Evolutionary conservation across 1,140 invertebrate genomes (phyloP), one percentile per base, ranked within the genome.

Genomic region (Trachymyrmex septentrionalis): DNA sequence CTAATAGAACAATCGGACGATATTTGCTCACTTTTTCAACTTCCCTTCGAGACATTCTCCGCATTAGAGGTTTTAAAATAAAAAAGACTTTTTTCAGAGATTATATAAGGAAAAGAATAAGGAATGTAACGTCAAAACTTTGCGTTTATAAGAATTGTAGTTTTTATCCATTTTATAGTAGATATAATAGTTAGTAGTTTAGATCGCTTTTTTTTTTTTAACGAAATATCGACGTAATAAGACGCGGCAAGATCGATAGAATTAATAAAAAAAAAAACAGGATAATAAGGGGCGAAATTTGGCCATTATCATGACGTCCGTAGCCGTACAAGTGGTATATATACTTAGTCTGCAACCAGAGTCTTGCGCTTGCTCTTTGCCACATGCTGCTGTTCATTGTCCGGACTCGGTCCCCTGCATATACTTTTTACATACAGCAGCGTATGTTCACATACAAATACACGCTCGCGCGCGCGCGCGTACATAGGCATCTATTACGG

Each of bases 291-390:
- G 34, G 3, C 71, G 21, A 57, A 44, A 61, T 69, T 34, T 55
- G 24, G 9, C 53, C 12, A 27, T 27, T 55, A 50, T 44, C 44
- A 73, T 78, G 82, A 89, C 76, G 85, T 73, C 87, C 80, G 34
- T 72, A 44, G 24, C n/a, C 34, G 61, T 63, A 50, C 44, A 87
- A 88, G 90, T 90, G 89, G 75, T 76, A 87, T 90, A 91, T n/a
- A 34, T 34, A 34, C 30, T 34, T 90, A 91, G 91, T 92, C 87
- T 92, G 86, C 80, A 76, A 72, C 75, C 86, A 30, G 30, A 21
- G 1, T 38, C 57, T 61, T 72, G 85, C 61, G 72, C 85, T 73
- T 77, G 67, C 84, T 88, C 87, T 69, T 80, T 85, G 76, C 73
- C 73, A 80, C 85, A 84, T 59, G 66, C 50, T 76, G 85, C 55